Evolutionary conservation across 2,797 vertebrate genomes (phyloP).

Genomic region (Acanthiza pusilla): DNA sequence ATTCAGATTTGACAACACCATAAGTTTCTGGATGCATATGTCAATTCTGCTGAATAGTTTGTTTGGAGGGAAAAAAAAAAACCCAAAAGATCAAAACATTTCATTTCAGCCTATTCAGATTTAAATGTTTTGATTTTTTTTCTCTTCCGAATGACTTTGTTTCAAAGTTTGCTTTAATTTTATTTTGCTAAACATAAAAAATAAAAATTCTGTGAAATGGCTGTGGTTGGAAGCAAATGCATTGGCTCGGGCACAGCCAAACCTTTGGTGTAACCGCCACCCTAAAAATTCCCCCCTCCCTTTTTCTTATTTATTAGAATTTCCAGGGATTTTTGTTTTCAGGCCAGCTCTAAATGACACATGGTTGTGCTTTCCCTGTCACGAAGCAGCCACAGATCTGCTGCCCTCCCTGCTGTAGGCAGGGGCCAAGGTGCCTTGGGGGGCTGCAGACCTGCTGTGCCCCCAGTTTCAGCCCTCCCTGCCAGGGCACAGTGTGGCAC

Average conservation of each 20-base stretch:
- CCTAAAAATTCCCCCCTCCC: background rate
- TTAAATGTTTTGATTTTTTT: slow-evolving; percentile 51
- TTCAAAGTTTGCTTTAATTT: slow-evolving; percentile 53
- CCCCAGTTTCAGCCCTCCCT: background rate
- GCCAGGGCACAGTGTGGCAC: background rate
- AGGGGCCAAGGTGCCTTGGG: background rate
- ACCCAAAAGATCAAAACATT: slow-evolving; percentile 34
- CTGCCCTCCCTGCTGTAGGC: background rate
- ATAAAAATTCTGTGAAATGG: background rate
- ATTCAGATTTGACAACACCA: background rate
- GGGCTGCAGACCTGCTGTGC: background rate
- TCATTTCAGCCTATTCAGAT: slow-evolving; percentile 9
- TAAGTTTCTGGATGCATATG: slow-evolving; percentile 12
- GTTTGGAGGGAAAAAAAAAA: background rate
- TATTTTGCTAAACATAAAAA: slow-evolving; percentile 18
- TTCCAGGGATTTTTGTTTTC: background rate
- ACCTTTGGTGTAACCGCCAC: background rate
- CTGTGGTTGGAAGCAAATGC: background rate
- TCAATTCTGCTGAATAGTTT: slow-evolving; percentile 11
- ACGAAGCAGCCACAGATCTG: background rate
- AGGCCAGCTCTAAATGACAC: background rate
- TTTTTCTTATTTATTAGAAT: background rate
- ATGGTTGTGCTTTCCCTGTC: background rate
- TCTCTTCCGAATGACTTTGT: slow-evolving; percentile 39
- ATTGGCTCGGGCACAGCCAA: slow-evolving; percentile 2